Percentiles rank a stretch among this genome's conserved stretches.
Conservation (phyloP, 2,888 invertebrate species). For the Escarpia spicata region DNA sequence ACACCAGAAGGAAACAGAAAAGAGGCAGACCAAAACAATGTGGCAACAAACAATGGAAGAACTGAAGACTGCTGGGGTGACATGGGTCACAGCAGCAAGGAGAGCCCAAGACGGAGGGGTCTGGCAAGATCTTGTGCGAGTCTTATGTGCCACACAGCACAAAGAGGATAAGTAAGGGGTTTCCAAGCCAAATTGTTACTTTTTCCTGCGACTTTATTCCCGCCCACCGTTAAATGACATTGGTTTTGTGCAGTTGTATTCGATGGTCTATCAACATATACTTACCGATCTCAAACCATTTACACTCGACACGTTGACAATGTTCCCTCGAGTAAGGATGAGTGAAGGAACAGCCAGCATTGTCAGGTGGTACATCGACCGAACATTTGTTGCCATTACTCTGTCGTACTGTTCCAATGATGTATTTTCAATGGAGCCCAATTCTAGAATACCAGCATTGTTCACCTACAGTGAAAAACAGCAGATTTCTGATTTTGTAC, state of each 20-base stretch:
- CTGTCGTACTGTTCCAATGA: slow-evolving; percentile 87
- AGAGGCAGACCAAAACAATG: too few relatives aligned
- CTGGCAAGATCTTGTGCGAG: too few relatives aligned
- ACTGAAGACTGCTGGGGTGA: too few relatives aligned
- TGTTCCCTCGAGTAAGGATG: slow-evolving; percentile 67
- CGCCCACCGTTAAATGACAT: background rate
- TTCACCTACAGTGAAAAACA: slow-evolving; percentile 65
- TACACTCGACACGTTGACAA: slow-evolving; percentile 93
- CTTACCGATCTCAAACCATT: slow-evolving; percentile 83
- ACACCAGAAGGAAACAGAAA: too few relatives aligned
- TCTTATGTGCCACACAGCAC: too few relatives aligned
- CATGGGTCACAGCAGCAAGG: too few relatives aligned
- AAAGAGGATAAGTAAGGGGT: too few relatives aligned
- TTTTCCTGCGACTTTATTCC: too few relatives aligned
- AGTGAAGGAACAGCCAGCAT: slow-evolving; percentile 89
- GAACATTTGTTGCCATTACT: slow-evolving; percentile 88
- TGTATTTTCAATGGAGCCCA: slow-evolving; percentile 86
- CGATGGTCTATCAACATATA: background rate
- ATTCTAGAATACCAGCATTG: slow-evolving; percentile 87
- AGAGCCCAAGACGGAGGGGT: too few relatives aligned
- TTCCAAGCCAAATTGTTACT: too few relatives aligned
- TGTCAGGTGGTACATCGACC: slow-evolving; percentile 73
- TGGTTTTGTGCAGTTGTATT: background rate
- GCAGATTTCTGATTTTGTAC: background rate
- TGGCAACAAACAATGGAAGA: too few relatives aligned